A percentile compares a stretch with the other conserved stretches of the same genome.
Conservation (phyloP, 2,797 vertebrate species). For the Austrolebias charrua region DNA sequence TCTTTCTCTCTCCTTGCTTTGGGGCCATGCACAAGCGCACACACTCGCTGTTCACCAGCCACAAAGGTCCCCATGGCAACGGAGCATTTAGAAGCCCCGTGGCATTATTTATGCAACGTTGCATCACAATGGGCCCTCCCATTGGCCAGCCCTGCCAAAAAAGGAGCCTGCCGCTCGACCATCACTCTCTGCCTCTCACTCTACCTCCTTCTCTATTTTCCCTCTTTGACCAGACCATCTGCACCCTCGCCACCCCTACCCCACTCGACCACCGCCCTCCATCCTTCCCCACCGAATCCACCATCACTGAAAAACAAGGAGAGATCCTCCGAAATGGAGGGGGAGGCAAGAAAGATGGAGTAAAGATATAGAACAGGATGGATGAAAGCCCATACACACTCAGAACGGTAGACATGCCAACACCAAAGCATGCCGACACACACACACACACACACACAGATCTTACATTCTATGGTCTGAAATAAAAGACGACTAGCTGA, state of each 20-base stretch:
- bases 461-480: background rate
- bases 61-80: conserved; percentile 98
- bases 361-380: conserved; percentile 22
- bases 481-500: background rate
- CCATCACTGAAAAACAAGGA: conserved; percentile 46
- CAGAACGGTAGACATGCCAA: conserved; percentile 16
- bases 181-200: conserved; percentile 42
- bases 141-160: conserved; percentile 73
- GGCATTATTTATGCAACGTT: conserved; percentile 91
- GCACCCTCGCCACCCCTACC: conserved; percentile 8
- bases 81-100: conserved; percentile 86
- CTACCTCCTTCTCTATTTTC: conserved; percentile 25
- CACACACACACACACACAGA: background rate
- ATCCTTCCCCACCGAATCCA: conserved; percentile 2
- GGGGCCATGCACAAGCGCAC: conserved; percentile 65
- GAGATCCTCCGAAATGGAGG: conserved; percentile 7
- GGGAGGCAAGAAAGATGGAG: conserved; percentile 13
- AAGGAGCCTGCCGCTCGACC: conserved; percentile 77
- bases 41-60: conserved; percentile 85
- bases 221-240: conserved; percentile 59
- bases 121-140: conserved; percentile 89
- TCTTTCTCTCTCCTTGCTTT: conserved; percentile 54
- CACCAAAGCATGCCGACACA: background rate
- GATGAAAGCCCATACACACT: conserved; percentile 7
- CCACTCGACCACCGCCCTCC: background rate